Evolutionary conservation across 2,888 invertebrate species (phyloP).

Genomic region (Siphonodentalium dalli): DNA sequence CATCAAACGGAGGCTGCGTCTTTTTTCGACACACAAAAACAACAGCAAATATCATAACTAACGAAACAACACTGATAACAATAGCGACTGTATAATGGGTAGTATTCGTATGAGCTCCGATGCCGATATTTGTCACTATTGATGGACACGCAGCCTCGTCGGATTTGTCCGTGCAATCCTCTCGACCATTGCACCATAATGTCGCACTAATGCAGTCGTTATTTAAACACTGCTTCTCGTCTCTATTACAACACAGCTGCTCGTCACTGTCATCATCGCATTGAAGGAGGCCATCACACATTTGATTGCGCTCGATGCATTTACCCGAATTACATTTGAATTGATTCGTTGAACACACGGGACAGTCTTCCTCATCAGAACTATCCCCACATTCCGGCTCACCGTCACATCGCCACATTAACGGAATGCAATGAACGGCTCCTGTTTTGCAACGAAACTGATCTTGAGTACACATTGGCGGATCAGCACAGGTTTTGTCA

Average conservation of each 20-base stretch:
- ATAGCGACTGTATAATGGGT: conserved; percentile 64
- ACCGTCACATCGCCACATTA: conserved; percentile 96
- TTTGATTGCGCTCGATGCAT: conserved; percentile 66
- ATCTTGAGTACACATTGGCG: conserved; percentile 58
- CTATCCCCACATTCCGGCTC: conserved; percentile 68
- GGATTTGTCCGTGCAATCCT: conserved; percentile 47
- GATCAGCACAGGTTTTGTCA: conserved; percentile 71
- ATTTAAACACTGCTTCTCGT: conserved; percentile 46
- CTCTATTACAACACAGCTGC: conserved; percentile 48
- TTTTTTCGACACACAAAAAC: conserved; percentile 56
- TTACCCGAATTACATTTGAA: conserved; percentile 50
- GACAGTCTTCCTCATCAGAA: conserved; percentile 61
- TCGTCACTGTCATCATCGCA: conserved; percentile 43
- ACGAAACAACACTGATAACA: conserved; percentile 68
- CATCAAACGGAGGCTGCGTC: conserved; percentile 39
- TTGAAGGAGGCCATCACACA: conserved; percentile 44
- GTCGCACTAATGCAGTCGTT: conserved; percentile 40
- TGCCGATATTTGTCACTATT: conserved; percentile 9
- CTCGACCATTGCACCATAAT: conserved; percentile 45
- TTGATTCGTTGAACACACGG: conserved; percentile 41
- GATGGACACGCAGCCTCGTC: conserved; percentile 22
- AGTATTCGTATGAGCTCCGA: conserved; percentile 30
- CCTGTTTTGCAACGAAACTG: conserved; percentile 94
- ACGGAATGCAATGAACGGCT: conserved; percentile 84
- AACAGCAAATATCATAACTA: conserved; percentile 68